Conservation (phyloP, 2,113 vertebrate species). For the Spheniscus mendiculus region DNA sequence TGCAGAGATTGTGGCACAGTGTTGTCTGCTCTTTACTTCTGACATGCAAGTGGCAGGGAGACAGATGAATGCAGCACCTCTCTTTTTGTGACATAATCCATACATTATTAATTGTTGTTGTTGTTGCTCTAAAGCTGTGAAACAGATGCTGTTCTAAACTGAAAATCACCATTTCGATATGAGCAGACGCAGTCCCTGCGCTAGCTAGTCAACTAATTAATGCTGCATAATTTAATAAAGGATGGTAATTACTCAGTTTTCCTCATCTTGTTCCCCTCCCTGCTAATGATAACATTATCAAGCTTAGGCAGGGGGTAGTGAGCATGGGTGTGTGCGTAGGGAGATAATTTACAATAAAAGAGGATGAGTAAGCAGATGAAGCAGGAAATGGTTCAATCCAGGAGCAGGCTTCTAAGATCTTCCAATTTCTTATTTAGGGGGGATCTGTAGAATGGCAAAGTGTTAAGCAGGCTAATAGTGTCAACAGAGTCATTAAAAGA, state of each 20-base stretch:
- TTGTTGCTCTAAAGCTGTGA: constrained; percentile 39
- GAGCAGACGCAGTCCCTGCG: constrained; percentile 22
- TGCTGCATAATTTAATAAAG: constrained; percentile 69
- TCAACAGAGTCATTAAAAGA: neutral
- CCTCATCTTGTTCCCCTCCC: neutral
- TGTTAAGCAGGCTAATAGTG: neutral
- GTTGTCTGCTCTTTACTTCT: constrained; percentile 3
- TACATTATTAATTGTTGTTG: constrained; percentile 57
- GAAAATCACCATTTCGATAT: constrained; percentile 29
- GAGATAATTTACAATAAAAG: constrained; percentile 16
- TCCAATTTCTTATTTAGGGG: neutral
- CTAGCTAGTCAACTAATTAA: constrained; percentile 58
- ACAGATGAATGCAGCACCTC: constrained; percentile 34
- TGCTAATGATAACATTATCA: constrained; percentile 30
- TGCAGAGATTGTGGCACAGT: neutral
- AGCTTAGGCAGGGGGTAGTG: neutral
- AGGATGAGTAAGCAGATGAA: constrained; percentile 35
- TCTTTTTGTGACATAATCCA: constrained; percentile 48
- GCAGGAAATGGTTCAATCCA: neutral
- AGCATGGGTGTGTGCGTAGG: neutral
- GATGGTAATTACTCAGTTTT: constrained; percentile 42
- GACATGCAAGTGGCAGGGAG: constrained; percentile 19
- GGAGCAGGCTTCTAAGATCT: neutral
- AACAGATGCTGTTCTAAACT: constrained; percentile 44
- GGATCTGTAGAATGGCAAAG: neutral